Base-by-base conservation (phyloP, 2,888 invertebrate species). In the Tipula unca region DNA sequence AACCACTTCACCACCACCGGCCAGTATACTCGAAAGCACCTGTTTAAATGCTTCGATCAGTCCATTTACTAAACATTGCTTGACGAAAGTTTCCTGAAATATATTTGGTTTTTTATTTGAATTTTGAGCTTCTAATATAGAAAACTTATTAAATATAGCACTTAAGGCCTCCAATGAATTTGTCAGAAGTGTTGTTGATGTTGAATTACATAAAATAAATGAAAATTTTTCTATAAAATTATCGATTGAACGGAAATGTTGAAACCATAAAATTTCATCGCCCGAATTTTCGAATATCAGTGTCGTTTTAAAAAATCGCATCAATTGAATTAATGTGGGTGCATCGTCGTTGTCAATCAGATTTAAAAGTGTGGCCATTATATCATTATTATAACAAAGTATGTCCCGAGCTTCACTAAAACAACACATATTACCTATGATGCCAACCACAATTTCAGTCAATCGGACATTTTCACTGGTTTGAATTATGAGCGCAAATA, bases 351-450 rank as follows among this genome's bases (percentile, higher is more conserved):
- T 93, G 82, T 92, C 91, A 85, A 94, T 90, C 88, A 93, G 91
- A 87, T 92, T 91, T 10, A 95, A 90, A 85, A 95, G 89, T 85
- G 92, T 90, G 84, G 91, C 90, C 87, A 95, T 89, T 35, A 95
- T 91, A 35, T 92, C 91, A 14, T 93, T 91, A 88, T 93, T 92
- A 25, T 91, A 90, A 35, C 94, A 91, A 14, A 95, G 90, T 29
- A 91, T 91, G 85, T 92, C 90, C 20, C 94, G 92, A 1, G 94
- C 93, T 86, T 93, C 92, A 86, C 92, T 91, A 86, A 94, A 93
- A 88, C 95, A 95, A 87, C 95, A 94, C 93, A 97, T 94, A 90
- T 98, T 98, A 0, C 95, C 96, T 86, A 97, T 92, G 86, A 97
- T 95, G 5, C 97, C 97, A 17, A 97, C 91, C 48, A 96, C 91